phyloP scores from a whole-genome alignment of 2,113 vertebrate genomes.

The Rallus limicola region DNA sequence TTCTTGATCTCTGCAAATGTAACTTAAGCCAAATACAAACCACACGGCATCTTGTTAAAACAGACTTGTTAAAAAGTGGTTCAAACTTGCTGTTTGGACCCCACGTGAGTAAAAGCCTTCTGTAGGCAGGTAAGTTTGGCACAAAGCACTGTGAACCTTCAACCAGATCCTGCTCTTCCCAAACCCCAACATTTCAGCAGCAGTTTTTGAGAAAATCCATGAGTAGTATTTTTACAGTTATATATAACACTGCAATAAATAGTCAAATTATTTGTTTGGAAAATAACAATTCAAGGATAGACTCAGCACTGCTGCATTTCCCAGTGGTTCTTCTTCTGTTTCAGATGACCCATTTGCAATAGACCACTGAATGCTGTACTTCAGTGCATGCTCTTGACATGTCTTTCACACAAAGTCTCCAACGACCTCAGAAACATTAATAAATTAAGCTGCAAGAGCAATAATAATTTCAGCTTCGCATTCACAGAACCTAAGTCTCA shows the following conservation, averaged over 20 bases:
- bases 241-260: background rate
- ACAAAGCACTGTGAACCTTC: background rate
- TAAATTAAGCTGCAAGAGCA: background rate
- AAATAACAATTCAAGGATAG: background rate
- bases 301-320: background rate
- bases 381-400: background rate
- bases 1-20: background rate
- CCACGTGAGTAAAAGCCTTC: background rate
- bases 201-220: background rate
- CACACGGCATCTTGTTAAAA: background rate
- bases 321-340: background rate
- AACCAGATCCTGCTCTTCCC: background rate
- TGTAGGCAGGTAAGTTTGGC: background rate
- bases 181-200: background rate
- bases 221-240: background rate
- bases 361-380: background rate
- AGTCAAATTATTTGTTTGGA: background rate
- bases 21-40: background rate
- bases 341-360: background rate
- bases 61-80: background rate
- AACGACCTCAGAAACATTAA: conserved; percentile 12
- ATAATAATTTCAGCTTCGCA: background rate
- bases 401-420: background rate
- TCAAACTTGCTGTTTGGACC: background rate
- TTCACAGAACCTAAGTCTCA: background rate